Evolutionary conservation across 2,888 invertebrate species (phyloP), one percentile per base, ranked within the genome.

Genomic region (Cabera pusaria): DNA sequence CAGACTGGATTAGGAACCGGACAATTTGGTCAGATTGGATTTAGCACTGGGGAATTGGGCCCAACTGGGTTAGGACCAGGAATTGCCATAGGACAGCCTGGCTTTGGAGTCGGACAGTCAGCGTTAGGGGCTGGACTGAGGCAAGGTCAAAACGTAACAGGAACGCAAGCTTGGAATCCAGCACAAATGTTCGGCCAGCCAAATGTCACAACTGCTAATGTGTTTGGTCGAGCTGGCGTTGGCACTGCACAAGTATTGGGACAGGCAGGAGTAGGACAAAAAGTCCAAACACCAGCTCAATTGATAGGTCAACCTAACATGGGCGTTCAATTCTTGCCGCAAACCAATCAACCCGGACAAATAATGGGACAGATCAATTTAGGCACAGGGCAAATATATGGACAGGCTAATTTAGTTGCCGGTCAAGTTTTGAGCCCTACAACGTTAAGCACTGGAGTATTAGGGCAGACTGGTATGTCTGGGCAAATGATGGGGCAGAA

Each of bases 301-400:
- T n/a, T n/a, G n/a, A 14, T 14, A 2, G 34, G 41, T 1, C 49
- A 54, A 48, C 14, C 46, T 19, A 34, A 28, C 9, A 6, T 43
- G 33, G 39, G 35, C 4, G 8, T 20, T 6, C 39, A 40, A 33
- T 9, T 28, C 4, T n/a, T 32, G 3, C 10, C 33, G 1, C 38
- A 26, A 26, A n/a, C 24, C 6, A 7, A 19, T n/a, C 35, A 21
- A 35, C 11, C 22, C 3, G 29, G 31, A 1, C 35, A 35, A 35
- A 2, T 22, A 1, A 9, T 25, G 9, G 29, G 14, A 1, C 26
- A 26, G 18, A 25, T 9, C 4, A 9, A n/a, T 19, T 21, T 27
- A 2, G 8, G n/a, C 1, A 6, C 20, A 3, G 26, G 23, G 2
- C 40, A 34, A 17, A 5, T 6, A 1, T 7, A 19, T 6, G 19